A percentile compares a stretch with the other conserved stretches of the same genome.
phyloP scores from a whole-genome alignment of 2,797 vertebrate species.

The Darevskia nairensis region DNA sequence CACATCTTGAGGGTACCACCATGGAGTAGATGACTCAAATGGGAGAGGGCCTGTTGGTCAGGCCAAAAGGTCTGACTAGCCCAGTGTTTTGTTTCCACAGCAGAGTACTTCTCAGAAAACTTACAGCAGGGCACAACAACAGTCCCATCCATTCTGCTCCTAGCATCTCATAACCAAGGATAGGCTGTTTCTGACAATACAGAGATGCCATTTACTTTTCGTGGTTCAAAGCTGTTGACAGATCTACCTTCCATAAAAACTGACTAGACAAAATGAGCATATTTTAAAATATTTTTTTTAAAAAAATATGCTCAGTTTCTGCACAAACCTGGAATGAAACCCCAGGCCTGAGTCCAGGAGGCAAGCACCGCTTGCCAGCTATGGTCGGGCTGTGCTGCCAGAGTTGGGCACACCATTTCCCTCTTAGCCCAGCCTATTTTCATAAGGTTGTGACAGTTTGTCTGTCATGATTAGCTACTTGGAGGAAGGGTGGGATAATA shows the following conservation, averaged over 20 bases:
- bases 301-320: background rate
- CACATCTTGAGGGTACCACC: too few relatives aligned
- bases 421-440: background rate
- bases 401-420: background rate
- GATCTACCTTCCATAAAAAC: background rate
- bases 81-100: too few relatives aligned
- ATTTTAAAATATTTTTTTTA: too few relatives aligned
- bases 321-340: background rate
- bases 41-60: background rate
- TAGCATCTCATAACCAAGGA: too few relatives aligned
- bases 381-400: background rate
- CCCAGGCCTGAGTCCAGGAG: background rate
- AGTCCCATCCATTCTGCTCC: background rate
- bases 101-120: background rate
- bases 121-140: background rate
- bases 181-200: background rate
- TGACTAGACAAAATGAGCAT: background rate
- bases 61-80: background rate
- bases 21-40: background rate
- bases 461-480: background rate
- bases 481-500: background rate
- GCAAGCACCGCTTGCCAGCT: background rate
- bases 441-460: background rate
- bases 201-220: background rate
- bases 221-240: background rate